Evolutionary conservation across 2,797 vertebrate genomes (phyloP).

Genomic region (Gadopsis marmoratus): DNA sequence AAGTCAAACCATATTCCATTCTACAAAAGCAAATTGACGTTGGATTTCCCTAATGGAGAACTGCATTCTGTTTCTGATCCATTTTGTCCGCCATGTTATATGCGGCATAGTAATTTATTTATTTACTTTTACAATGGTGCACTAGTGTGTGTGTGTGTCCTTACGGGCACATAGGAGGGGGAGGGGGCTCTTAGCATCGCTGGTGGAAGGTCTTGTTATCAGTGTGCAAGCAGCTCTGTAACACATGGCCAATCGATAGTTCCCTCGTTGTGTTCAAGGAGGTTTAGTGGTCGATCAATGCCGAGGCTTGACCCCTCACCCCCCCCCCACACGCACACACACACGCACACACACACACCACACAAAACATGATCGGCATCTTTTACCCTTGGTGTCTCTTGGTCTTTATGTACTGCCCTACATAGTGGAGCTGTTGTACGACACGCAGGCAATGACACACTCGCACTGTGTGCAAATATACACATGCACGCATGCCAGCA

Average conservation of each 20-base stretch:
- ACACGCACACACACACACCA: conserved; percentile 6
- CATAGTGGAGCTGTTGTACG: conserved; percentile 26
- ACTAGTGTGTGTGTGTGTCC: conserved; percentile 47
- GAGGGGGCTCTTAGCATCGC: conserved; percentile 28
- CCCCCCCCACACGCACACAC: not conserved
- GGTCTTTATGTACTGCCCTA: conserved; percentile 40
- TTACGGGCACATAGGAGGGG: not conserved
- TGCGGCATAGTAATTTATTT: not conserved
- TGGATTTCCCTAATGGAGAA: conserved; percentile 14
- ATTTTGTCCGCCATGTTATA: not conserved
- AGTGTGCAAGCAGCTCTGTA: conserved; percentile 78
- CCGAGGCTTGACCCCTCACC: conserved; percentile 15
- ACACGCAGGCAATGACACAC: not conserved
- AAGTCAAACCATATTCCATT: not conserved
- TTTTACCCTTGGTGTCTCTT: conserved; percentile 50
- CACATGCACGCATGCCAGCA: not conserved
- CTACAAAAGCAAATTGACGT: not conserved
- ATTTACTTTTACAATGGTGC: not conserved
- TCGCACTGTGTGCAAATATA: not conserved
- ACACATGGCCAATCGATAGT: conserved; percentile 78
- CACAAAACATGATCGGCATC: conserved; percentile 48
- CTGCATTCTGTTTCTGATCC: conserved; percentile 11
- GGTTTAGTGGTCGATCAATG: conserved; percentile 81
- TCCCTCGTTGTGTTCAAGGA: conserved; percentile 81
- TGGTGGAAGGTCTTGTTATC: conserved; percentile 78